Evolutionary conservation across 2,888 invertebrate species (phyloP).

Genomic region (Graphium colonna): DNA sequence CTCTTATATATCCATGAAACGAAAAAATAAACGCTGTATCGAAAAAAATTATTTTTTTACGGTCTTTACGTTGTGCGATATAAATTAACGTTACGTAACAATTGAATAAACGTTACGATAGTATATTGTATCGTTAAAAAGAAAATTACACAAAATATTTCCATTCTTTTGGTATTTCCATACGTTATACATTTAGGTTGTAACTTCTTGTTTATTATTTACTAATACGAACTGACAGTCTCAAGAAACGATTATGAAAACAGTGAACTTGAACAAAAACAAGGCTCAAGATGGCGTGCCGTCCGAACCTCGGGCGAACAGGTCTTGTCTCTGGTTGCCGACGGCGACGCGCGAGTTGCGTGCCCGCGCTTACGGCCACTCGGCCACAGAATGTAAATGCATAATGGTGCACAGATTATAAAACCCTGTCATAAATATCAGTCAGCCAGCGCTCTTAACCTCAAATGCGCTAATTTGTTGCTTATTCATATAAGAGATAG

Average conservation of each 20-base stretch:
- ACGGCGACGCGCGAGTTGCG: constrained; percentile 20
- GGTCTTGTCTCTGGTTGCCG: constrained; percentile 12
- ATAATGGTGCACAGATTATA: constrained; percentile 14
- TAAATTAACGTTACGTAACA: too few relatives aligned
- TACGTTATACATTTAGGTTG: too few relatives aligned
- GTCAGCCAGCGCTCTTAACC: background rate
- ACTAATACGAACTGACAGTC: too few relatives aligned
- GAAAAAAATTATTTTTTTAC: too few relatives aligned
- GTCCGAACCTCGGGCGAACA: background rate
- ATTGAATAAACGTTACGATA: too few relatives aligned
- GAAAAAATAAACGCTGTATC: too few relatives aligned
- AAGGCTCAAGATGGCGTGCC: constrained; percentile 14
- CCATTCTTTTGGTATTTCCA: background rate
- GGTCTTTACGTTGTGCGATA: too few relatives aligned
- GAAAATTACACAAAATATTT: background rate
- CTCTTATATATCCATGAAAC: too few relatives aligned
- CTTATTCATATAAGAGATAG: background rate
- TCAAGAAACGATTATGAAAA: constrained; percentile 2
- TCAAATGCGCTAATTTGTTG: constrained; percentile 9
- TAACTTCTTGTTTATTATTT: too few relatives aligned
- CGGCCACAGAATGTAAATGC: constrained; percentile 15
- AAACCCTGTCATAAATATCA: constrained; percentile 11
- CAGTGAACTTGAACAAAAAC: constrained; percentile 1
- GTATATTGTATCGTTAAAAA: too few relatives aligned
- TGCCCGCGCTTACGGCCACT: constrained; percentile 16